Evolutionary conservation across 1,140 invertebrate genomes (phyloP).

Genomic region (Sycobia sp.): DNA sequence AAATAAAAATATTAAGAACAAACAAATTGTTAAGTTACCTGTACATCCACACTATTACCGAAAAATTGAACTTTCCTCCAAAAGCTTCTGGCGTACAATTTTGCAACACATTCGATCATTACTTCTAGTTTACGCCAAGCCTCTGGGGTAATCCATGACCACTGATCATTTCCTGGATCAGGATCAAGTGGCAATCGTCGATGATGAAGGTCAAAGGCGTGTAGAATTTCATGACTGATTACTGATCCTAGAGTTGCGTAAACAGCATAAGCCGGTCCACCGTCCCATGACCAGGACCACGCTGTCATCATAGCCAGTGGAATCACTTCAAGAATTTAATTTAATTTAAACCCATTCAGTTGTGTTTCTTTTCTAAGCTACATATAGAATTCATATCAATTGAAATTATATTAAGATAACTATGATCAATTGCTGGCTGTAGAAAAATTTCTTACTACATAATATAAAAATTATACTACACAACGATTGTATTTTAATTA

Average conservation of each 20-base stretch:
- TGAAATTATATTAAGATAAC: too few species aligned
- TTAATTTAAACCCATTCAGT: too few species aligned
- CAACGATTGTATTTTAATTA: too few species aligned
- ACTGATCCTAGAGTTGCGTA: slow-evolving; percentile 63
- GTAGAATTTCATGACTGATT: slow-evolving; percentile 63
- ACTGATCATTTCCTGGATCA: slow-evolving; percentile 51
- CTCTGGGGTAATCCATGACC: slow-evolving; percentile 67
- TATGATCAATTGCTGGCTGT: too few species aligned
- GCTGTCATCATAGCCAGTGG: slow-evolving; percentile 70
- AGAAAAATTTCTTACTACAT: too few species aligned
- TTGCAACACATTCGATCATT: slow-evolving; percentile 67
- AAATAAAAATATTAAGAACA: not conserved
- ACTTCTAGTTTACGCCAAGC: slow-evolving; percentile 65
- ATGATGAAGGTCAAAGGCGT: slow-evolving; percentile 62
- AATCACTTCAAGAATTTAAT: slow-evolving; percentile 53
- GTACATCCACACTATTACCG: slow-evolving; percentile 58
- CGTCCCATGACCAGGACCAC: slow-evolving; percentile 64
- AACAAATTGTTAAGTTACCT: slow-evolving; percentile 45
- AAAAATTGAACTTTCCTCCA: slow-evolving; percentile 59
- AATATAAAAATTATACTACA: too few species aligned
- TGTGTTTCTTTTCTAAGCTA: too few species aligned
- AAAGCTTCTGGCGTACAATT: slow-evolving; percentile 63
- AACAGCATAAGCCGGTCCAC: slow-evolving; percentile 57
- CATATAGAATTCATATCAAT: too few species aligned
- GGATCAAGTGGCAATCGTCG: slow-evolving; percentile 43